phyloP scores from a whole-genome alignment of 1,140 invertebrate genomes.

The Tenebrio molitor region DNA sequence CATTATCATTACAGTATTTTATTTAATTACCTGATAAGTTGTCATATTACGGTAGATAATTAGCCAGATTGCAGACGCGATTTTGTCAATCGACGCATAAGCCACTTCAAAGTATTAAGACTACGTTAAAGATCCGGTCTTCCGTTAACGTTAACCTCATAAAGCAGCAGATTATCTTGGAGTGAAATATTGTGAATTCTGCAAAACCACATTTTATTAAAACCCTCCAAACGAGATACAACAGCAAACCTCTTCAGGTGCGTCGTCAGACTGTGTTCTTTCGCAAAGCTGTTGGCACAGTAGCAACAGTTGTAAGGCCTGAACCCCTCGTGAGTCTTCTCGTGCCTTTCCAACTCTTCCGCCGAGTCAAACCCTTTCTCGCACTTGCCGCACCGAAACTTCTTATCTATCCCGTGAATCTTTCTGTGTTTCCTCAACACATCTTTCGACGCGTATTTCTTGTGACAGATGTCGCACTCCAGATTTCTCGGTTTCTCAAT shows the following conservation, averaged over 20 bases:
- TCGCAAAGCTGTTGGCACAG: slow-evolving; percentile 68
- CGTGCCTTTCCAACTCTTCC: slow-evolving; percentile 78
- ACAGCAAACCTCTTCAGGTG: slow-evolving; percentile 65
- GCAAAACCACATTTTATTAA: no score
- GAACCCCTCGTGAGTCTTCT: slow-evolving; percentile 80
- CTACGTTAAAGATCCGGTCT: no score
- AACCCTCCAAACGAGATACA: no score
- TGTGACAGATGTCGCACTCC: slow-evolving; percentile 62
- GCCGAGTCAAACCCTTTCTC: slow-evolving; percentile 69
- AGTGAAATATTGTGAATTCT: slow-evolving; percentile 3
- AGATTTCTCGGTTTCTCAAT: slow-evolving; percentile 45
- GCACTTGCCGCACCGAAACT: slow-evolving; percentile 68
- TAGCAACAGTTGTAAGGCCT: slow-evolving; percentile 73
- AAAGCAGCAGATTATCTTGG: slow-evolving; percentile 6
- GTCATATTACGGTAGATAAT: no score
- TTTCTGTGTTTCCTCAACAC: slow-evolving; percentile 60
- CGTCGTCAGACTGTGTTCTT: slow-evolving; percentile 58
- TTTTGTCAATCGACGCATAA: no score
- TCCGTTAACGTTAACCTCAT: no score
- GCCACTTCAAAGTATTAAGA: no score
- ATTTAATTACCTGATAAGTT: no score
- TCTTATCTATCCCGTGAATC: slow-evolving; percentile 57
- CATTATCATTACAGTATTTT: no score
- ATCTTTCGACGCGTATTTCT: slow-evolving; percentile 60
- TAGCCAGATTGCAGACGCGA: no score